Base-by-base conservation (phyloP, 2,888 invertebrate species). In the Luperina testacea region DNA sequence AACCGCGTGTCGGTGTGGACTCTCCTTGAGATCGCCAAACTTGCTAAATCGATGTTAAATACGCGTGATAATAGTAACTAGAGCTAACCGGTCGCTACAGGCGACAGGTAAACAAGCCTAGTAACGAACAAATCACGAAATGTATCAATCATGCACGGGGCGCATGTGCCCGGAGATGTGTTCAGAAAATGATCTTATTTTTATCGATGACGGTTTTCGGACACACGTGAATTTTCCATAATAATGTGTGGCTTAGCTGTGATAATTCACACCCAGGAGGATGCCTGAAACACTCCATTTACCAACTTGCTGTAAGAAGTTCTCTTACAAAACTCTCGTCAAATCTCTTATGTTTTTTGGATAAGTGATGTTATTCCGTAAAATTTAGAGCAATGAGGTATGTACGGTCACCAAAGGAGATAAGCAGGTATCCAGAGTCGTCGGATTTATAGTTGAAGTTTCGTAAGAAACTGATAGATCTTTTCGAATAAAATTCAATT, bases 61-160 rank as follows among this genome's bases (percentile, higher is more conserved):
- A 86, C 74, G 68, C 83, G 77, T 88, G 83, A 80, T 75, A 76
- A 48, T n/a, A 61, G 57, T 45, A 85, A 88, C 83, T 75, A 45
- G 88, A 80, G 65, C n/a, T 42, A 80, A 88, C 86, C 83, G 80
- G 86, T 75, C 5, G 4, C 8, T 68, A 53, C 80, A 17, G 72
- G 24, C 32, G 61, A 38, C 78, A 78, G 82, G 82, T 85, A 75
- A 48, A 87, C 61, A 69, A 48, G 24, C 27, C 45, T 48, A 73
- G 71, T 84, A 80, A 77, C 15, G 45, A 42, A 42, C 24, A 11
- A n/a, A 61, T 69, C 76, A 80, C 80, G 81, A 77, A 84, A 75
- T 67, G 59, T 75, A 86, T 63, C 64, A 76, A 72, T 72, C 84
- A 84, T 74, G 87, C 70, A 38, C n/a, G n/a, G 24, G 11, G 24